A percentile compares a stretch with the other conserved stretches of the same genome.
These are phyloP conservation scores for Micromussa lordhowensis DNA, from an alignment of 92 coral and sea anemone genomes.

Conservation along the genomic window DNA sequence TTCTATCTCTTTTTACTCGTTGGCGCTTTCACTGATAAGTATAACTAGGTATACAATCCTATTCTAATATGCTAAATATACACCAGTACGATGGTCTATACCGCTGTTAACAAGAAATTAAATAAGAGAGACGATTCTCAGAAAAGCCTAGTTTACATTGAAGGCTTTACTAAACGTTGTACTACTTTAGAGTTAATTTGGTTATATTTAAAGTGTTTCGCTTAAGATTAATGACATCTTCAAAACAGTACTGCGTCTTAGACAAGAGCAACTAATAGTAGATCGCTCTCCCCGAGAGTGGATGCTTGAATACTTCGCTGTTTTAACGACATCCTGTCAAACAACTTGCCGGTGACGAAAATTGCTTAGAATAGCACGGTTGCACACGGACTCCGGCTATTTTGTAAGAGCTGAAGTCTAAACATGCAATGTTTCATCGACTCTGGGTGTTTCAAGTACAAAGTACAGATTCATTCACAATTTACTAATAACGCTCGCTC, in stretches of 20 bases:
- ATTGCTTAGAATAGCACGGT: background rate
- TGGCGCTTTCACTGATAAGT: too few relatives aligned
- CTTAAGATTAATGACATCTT: background rate
- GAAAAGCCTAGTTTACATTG: too few relatives aligned
- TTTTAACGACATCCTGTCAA: background rate
- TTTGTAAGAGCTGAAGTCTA: background rate
- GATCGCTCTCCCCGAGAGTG: background rate
- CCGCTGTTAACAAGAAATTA: too few relatives aligned
- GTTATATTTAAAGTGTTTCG: background rate
- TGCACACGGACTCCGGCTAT: background rate
- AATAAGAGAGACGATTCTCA: too few relatives aligned
- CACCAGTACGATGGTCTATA: too few relatives aligned
- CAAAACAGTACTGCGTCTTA: background rate
- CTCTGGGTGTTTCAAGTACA: background rate
- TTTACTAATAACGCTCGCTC: background rate
- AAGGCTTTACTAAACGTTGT: background rate
- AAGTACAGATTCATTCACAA: background rate
- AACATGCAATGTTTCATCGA: background rate
- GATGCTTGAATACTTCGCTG: background rate
- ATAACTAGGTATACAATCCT: too few relatives aligned
- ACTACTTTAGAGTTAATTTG: background rate
- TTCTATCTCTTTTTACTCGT: too few relatives aligned
- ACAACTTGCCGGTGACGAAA: background rate
- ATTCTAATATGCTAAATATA: too few relatives aligned
- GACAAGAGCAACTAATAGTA: background rate